Evolutionary conservation across 2,113 vertebrate species (phyloP).

Genomic region (Benitochromis conjunctus): DNA sequence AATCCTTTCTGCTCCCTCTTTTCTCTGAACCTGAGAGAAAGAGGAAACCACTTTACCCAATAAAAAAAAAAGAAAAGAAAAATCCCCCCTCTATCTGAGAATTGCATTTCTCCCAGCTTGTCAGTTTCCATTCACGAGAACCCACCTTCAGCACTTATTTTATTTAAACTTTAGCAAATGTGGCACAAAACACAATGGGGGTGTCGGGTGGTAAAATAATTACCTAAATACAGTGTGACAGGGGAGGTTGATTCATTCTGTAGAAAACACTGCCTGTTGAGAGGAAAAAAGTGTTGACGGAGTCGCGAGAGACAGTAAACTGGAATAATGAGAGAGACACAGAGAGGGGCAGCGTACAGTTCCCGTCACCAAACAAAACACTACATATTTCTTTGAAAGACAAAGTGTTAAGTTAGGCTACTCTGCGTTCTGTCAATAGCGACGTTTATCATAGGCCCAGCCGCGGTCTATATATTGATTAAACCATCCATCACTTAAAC

Average conservation of each 20-base stretch:
- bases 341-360: background rate
- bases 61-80: background rate
- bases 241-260: conserved; percentile 29
- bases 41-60: conserved; percentile 9
- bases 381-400: conserved; percentile 67
- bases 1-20: conserved; percentile 21
- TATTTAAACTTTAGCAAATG: conserved; percentile 41
- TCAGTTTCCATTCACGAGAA: conserved; percentile 31
- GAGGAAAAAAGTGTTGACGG: conserved; percentile 27
- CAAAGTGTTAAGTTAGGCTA: conserved; percentile 67
- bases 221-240: conserved; percentile 47
- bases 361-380: conserved; percentile 47
- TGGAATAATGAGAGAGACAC: background rate
- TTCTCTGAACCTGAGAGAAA: background rate
- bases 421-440: conserved; percentile 54
- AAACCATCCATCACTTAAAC: conserved; percentile 79
- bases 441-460: conserved; percentile 63
- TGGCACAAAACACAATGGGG: conserved; percentile 27
- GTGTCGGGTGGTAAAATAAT: conserved; percentile 45
- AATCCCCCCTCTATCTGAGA: conserved; percentile 9
- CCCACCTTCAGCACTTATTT: conserved; percentile 19
- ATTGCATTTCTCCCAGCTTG: conserved; percentile 20
- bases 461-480: conserved; percentile 74
- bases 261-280: conserved; percentile 19
- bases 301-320: conserved; percentile 1